phyloP scores from a whole-genome alignment of 2,113 vertebrate genomes.

The Perca fluviatilis region DNA sequence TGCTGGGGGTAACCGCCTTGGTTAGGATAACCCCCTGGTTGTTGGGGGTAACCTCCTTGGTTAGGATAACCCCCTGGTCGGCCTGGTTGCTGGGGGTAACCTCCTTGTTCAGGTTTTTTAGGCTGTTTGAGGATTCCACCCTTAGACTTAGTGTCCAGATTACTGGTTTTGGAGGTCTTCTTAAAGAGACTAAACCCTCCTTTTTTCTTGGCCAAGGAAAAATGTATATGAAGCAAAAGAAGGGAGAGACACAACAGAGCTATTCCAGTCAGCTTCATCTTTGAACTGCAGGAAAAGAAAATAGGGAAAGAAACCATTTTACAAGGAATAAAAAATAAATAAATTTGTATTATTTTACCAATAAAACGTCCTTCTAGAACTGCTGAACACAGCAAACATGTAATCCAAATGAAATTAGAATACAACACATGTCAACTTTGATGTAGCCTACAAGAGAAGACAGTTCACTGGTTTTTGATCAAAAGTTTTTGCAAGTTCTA shows the following conservation, averaged over 20 bases:
- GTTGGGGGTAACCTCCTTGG: slow-evolving; percentile 16
- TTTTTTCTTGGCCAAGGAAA: slow-evolving; percentile 49
- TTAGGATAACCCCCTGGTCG: slow-evolving; percentile 29
- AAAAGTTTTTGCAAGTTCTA: not conserved
- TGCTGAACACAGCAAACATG: not conserved
- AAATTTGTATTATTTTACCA: not conserved
- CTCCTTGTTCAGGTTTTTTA: slow-evolving; percentile 27
- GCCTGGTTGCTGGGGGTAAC: slow-evolving; percentile 22
- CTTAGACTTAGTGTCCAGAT: slow-evolving; percentile 11
- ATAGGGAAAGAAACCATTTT: not conserved
- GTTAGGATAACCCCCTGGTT: slow-evolving; percentile 13
- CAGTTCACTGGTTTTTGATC: too few species aligned
- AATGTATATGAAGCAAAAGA: slow-evolving; percentile 47
- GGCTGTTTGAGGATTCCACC: slow-evolving; percentile 5
- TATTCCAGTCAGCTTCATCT: slow-evolving; percentile 50
- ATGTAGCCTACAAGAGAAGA: not conserved
- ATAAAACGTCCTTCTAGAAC: not conserved
- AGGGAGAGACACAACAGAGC: slow-evolving; percentile 49
- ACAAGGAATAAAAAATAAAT: not conserved
- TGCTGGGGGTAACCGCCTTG: slow-evolving; percentile 10
- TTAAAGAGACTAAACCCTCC: slow-evolving; percentile 50
- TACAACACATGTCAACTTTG: too few species aligned
- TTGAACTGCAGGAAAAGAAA: slow-evolving; percentile 44
- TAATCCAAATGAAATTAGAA: not conserved
- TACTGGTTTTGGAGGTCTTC: slow-evolving; percentile 50